Evolutionary conservation across 2,888 invertebrate genomes (phyloP).

Genomic region (Parnassius orleans): DNA sequence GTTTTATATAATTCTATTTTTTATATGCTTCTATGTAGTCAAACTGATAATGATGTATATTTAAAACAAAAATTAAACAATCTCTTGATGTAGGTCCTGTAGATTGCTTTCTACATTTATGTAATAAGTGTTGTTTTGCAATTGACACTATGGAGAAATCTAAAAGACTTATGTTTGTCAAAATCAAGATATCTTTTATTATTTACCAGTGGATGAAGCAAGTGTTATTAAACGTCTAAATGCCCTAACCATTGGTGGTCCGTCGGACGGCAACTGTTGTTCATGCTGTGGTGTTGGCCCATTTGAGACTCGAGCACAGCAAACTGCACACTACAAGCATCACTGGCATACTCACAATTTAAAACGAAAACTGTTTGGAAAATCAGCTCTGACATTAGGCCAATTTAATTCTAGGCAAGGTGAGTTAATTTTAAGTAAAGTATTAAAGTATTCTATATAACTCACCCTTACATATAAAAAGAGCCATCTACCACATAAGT

Average conservation of each 20-base stretch:
- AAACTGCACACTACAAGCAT: conserved; percentile 88
- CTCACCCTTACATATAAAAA: too few species aligned
- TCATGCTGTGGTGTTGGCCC: conserved; percentile 75
- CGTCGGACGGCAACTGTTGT: conserved; percentile 64
- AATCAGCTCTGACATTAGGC: conserved; percentile 56
- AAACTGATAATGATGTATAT: too few species aligned
- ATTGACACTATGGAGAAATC: too few species aligned
- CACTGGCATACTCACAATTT: conserved; percentile 94
- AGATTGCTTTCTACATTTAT: too few species aligned
- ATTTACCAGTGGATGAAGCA: conserved; percentile 64
- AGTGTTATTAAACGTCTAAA: conserved; percentile 69
- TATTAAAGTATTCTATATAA: conserved; percentile 1
- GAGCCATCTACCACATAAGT: too few species aligned
- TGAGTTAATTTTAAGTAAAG: conserved; percentile 30
- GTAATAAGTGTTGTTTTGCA: too few species aligned
- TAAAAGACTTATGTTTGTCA: too few species aligned
- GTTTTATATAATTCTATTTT: too few species aligned
- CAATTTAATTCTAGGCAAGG: conserved; percentile 70
- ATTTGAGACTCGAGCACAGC: conserved; percentile 82
- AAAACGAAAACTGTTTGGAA: conserved; percentile 84
- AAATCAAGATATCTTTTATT: too few species aligned
- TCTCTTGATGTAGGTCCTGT: too few species aligned
- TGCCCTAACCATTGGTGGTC: conserved; percentile 61
- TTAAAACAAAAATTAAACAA: too few species aligned
- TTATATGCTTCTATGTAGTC: too few species aligned